Base-by-base conservation (phyloP, 2,797 vertebrate genomes). In the Lacerta bilineata region DNA sequence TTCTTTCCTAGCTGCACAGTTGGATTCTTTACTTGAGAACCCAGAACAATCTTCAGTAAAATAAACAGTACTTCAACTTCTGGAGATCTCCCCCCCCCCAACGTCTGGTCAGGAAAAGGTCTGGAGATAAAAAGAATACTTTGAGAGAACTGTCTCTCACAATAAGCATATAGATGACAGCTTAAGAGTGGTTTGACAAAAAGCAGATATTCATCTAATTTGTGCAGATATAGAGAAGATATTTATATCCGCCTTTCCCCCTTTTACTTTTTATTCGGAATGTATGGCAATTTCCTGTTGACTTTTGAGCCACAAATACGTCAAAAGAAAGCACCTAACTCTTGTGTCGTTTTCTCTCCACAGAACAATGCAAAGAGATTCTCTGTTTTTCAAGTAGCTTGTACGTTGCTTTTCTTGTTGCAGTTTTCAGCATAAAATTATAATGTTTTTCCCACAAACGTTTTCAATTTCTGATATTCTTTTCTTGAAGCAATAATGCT, bases 261-360 rank as follows among this genome's bases (percentile, higher is more conserved):
- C 88, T 90, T 87, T 68, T 87, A 55, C 46, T 87, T 95, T 95
- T 96, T 93, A 90, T 86, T 94, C 86, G 90, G 89, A 95, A 93
- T 94, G 88, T 93, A 85, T 41, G 78, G 7, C 68, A 46, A 8
- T 93, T 81, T 94, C 83, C 17, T 89, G 91, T 92, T 95, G 84
- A 91, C 17, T 88, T 90, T 87, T 64, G 86, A 89, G 89, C 86
- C 41, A 46, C 87, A 76, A 94, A 91, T 41, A 88, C 76, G 90
- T 83, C 78, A 89, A 91, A 94, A 94, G 50, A 36, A 55, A 87
- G 84, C 50, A 91, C 92, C 92, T 91, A 89, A 85, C 68, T 90
- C 90, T 94, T 88, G 85, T 92, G 87, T 4, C 25, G 55, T 92
- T 90, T 93, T 95, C 92, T 84, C 86, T 55, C 33, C 80, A 71